These are phyloP conservation scores for Gasterosteus nipponicus DNA, from an alignment of 2,113 vertebrate genomes.

Conservation along the genomic window DNA sequence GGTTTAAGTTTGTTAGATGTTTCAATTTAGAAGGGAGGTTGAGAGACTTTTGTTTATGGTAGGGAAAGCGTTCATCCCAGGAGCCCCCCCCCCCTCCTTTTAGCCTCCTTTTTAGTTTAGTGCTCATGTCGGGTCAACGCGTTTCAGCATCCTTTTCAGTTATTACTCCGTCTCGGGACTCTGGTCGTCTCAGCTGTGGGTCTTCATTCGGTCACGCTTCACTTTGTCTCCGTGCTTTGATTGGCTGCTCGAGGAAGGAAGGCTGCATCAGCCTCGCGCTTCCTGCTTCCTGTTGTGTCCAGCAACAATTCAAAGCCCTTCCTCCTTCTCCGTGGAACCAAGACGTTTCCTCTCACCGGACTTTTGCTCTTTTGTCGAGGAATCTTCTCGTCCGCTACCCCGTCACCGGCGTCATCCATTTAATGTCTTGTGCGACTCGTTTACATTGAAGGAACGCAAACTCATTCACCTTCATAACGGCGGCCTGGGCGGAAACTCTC, in stretches of 20 bases:
- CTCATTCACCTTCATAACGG: constrained; percentile 48
- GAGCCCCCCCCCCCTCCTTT: not conserved
- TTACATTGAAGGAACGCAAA: constrained; percentile 25
- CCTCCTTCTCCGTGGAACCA: constrained; percentile 48
- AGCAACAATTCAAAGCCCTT: constrained; percentile 67
- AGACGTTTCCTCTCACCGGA: constrained; percentile 60
- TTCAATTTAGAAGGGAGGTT: constrained; percentile 40
- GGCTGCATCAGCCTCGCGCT: constrained; percentile 74
- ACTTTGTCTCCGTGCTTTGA: constrained; percentile 74
- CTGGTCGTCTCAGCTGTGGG: constrained; percentile 25
- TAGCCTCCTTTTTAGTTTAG: not conserved
- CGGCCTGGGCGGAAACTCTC: constrained; percentile 40
- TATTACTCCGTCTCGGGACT: constrained; percentile 58
- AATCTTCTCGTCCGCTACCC: constrained; percentile 58
- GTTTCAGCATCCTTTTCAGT: constrained; percentile 40
- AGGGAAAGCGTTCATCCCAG: constrained; percentile 24
- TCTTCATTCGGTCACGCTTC: constrained; percentile 56
- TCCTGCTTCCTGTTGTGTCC: constrained; percentile 87
- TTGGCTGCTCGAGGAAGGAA: constrained; percentile 83
- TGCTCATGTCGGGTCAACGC: constrained; percentile 48
- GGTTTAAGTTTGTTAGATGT: constrained; percentile 52
- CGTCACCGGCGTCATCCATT: constrained; percentile 20
- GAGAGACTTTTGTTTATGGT: constrained; percentile 62
- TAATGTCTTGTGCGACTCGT: constrained; percentile 39
- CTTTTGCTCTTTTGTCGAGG: constrained; percentile 60